Base-by-base conservation (phyloP, 2,113 vertebrate genomes). In the Cettia cetti region DNA sequence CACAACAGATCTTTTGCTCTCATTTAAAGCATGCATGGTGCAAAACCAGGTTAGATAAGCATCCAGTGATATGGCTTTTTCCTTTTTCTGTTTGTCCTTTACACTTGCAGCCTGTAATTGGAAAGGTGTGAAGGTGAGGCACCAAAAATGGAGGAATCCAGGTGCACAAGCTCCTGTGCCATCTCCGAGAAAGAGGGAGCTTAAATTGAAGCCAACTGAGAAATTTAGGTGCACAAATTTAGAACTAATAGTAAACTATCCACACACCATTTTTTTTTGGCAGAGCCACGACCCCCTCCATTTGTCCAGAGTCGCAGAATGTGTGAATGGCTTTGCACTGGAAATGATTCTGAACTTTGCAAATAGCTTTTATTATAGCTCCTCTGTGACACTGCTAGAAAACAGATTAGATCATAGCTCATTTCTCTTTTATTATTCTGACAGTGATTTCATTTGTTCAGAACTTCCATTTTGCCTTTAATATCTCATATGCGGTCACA, bases 301-400 rank as follows among this genome's bases (percentile, higher is more conserved):
- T 96, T 97, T 98, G 96, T 98, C 97, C 97, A 98, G 96, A 98
- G 96, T 79, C 53, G 23, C 97, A 97, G 84, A 96, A 92, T 97
- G 92, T 97, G 93, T 94, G 97, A 97, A 97, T 97, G 97, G 96
- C 94, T 97, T 97, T 97, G 95, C 96, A 96, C 86, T 96, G 97
- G 93, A 97, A 98, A 98, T 97, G 95, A 97, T 95, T 97, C 95
- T 95, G 95, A 97, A 97, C 95, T 96, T 96, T 98, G 95, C 96
- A 97, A 97, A 96, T 97, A 97, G 97, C 90, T 96, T 98, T 97
- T 97, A 96, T 97, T 96, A 80, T 97, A 93, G 95, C 95, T 96
- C 95, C 89, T 92, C 92, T 97, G 95, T 95, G 89, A 83, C 89
- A 90, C 95, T 96, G 96, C 89, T 96, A 95, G 95, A 97, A 97